Evolutionary conservation across 1,140 invertebrate species (phyloP), one percentile per base, ranked within the genome.

Genomic region (Colletes latitarsis): DNA sequence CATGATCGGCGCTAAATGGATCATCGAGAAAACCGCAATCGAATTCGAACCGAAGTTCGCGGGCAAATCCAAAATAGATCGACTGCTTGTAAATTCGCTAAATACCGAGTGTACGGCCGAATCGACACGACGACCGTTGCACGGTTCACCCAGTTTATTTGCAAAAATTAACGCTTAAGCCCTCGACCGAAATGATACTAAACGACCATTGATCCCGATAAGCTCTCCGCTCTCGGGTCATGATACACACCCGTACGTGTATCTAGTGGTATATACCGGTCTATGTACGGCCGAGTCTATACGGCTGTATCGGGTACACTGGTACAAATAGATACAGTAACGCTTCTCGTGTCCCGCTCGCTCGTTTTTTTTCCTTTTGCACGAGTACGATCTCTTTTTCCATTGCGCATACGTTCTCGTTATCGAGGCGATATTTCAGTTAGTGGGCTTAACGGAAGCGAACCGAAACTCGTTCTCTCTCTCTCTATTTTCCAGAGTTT

Each of bases 181-280:
- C 87, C 82, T 17, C 53, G 82, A 82, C 88, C 88, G 83, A 90
- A 90, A 91, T 81, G 88, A 87, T 88, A 74, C 86, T 87, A 90
- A 92, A 92, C 91, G 91, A 90, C 82, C 90, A 85, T 91, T 91
- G 91, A 92, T 92, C 91, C 90, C 83, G 87, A 73, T 92, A 92
- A 91, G 89, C 90, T 89, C 79, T 82, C 77, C 70, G 74, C 82
- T 80, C 86, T 57, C 83, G 82, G 19, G 21, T 52, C n/a, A 15
- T 30, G 39, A 43, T 43, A 17, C 41, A 0, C 8, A 8, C 8
- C n/a, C 41, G 17, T 53, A 60, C 43, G n/a, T n/a, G 10, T 41
- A 41, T 57, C 6, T 49, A 39, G 6, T 46, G 14, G 39, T 77
- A 77, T 58, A 30, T 76, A 76, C 52, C 53, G 8, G 14, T 14